Percentiles rank a stretch among this genome's conserved stretches.
Evolutionary conservation across 2,113 vertebrate species (phyloP).

Genomic region (Gulo gulo): DNA sequence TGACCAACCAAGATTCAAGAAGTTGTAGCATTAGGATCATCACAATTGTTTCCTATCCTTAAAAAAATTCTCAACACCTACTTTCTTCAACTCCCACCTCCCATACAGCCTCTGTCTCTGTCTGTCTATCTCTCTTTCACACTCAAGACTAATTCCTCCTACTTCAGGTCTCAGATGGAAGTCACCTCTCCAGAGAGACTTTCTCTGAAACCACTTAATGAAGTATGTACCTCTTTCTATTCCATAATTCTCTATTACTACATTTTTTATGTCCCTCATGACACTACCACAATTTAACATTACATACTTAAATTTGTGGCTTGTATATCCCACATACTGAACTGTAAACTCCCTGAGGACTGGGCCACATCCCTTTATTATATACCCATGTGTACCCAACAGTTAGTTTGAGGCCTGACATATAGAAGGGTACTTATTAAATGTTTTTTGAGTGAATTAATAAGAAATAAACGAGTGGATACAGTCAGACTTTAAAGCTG

Average conservation of each 20-base stretch:
- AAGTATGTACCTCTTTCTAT: background rate
- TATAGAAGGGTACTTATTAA: background rate
- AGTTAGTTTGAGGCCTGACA: background rate
- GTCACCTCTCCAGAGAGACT: background rate
- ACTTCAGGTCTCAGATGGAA: background rate
- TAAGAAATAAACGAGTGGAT: background rate
- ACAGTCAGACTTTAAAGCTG: background rate
- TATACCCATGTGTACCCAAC: background rate
- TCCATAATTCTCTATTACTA: background rate
- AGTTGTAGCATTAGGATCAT: background rate
- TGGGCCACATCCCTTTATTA: background rate
- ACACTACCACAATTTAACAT: background rate
- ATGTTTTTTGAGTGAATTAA: background rate
- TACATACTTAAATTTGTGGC: background rate
- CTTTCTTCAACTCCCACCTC: background rate
- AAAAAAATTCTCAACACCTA: background rate
- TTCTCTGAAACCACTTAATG: background rate
- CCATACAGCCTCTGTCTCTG: background rate
- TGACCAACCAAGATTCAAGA: background rate
- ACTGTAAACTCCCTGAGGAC: background rate
- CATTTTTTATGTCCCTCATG: no score
- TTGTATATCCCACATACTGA: background rate
- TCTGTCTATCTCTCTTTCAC: background rate
- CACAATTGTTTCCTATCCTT: no score
- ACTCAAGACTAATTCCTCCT: background rate